Conservation (phyloP, 2,113 vertebrate genomes). For the Serinus canaria region DNA sequence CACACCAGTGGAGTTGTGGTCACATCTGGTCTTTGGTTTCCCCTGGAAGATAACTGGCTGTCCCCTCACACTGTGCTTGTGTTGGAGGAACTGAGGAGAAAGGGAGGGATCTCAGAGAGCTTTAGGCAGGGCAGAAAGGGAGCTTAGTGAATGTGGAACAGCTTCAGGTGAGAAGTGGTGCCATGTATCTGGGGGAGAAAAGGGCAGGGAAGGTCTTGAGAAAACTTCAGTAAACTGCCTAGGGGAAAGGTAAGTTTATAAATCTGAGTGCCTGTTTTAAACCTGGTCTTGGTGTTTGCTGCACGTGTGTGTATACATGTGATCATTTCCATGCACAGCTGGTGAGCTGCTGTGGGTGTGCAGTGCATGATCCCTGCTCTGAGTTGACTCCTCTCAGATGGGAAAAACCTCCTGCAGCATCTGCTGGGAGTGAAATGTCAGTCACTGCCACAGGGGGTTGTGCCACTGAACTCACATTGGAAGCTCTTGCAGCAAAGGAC, state of each 20-base stretch:
- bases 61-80: background rate
- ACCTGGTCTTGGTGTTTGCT: background rate
- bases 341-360: background rate
- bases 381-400: fast-evolving
- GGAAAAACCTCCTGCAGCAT: background rate
- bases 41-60: background rate
- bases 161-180: background rate
- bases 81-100: background rate
- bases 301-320: fast-evolving
- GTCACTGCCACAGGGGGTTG: background rate
- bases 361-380: background rate
- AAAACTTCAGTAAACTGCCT: background rate
- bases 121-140: background rate
- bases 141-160: fast-evolving
- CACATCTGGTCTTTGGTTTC: background rate
- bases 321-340: background rate
- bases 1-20: background rate
- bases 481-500: fast-evolving
- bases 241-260: background rate
- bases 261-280: fast-evolving
- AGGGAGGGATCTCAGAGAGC: background rate
- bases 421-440: background rate
- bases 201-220: background rate
- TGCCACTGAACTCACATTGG: background rate
- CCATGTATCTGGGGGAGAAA: fast-evolving